Evolutionary conservation across 2,113 vertebrate species (phyloP).

Genomic region (Pyrgilauda ruficollis): DNA sequence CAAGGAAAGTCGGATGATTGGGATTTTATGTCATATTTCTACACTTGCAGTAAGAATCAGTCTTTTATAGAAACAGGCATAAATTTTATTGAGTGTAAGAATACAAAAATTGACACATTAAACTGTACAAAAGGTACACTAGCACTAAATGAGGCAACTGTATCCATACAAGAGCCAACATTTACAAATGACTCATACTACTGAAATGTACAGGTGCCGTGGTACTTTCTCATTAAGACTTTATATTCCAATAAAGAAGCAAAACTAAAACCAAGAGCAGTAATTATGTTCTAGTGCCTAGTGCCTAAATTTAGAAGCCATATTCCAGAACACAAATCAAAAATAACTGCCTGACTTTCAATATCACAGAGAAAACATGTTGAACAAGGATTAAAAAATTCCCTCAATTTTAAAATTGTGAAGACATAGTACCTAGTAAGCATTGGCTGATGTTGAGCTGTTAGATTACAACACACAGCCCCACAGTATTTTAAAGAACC

Average conservation of each 20-base stretch:
- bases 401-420: neutral
- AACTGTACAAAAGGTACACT: neutral
- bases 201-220: neutral
- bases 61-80: neutral
- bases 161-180: neutral
- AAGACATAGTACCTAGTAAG: neutral
- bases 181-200: neutral
- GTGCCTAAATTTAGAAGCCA: neutral
- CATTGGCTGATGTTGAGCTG: neutral
- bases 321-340: neutral
- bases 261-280: neutral
- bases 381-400: neutral
- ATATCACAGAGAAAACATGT: neutral
- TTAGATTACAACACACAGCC: neutral
- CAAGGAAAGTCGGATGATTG: neutral
- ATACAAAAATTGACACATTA: neutral
- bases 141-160: neutral
- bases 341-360: neutral
- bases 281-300: neutral
- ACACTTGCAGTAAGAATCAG: neutral
- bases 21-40: neutral
- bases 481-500: neutral
- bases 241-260: neutral
- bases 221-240: neutral
- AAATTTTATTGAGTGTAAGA: neutral